Evolutionary conservation across 2,888 invertebrate genomes (phyloP), one percentile per base, ranked within the genome.

Genomic region (Epinotia demarniana): DNA sequence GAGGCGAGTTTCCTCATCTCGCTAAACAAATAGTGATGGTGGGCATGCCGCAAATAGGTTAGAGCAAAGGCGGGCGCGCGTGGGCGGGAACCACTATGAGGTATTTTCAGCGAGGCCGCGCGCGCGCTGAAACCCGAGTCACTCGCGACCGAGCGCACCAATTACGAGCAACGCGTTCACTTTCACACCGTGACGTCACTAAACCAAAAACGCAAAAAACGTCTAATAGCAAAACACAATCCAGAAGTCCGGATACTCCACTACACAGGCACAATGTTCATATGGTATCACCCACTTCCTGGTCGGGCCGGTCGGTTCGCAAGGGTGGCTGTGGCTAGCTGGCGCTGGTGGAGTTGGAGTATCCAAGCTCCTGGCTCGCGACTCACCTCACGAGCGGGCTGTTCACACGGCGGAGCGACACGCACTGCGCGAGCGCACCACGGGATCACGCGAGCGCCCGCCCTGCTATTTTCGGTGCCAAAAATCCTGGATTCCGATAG

Each of bases 361-460:
- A 90, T 89, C 89, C 90, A 88, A 87, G 84, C 88, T 86, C 84
- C 84, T 78, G 80, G 80, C 79, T 79, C 77, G 79, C 79, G 80
- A 90, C 91, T 90, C 90, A 93, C 93, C 93, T 93, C 92, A 89
- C 90, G 90, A 87, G 90, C 93, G 93, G 91, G 93, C 90, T 93
- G 88, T 93, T 93, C 90, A 90, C 89, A 91, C 93, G 94, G 94
- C 94, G 94, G 94, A 94, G 94, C 94, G 94, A 90, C 94, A 90
- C 93, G 93, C 93, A 94, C 93, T 93, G 93, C 90, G 90, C 87
- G 86, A 87, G 88, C 89, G 89, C 88, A 89, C 89, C 90, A 86
- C 85, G 87, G 83, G 82, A 82, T 84, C 83, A 82, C 85, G 88
- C 89, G 89, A 89, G 86, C 89, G 88, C 90, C 90, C 91, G 90